phyloP scores from a whole-genome alignment of 2,113 vertebrate species.

The Oncorhynchus clarkii region DNA sequence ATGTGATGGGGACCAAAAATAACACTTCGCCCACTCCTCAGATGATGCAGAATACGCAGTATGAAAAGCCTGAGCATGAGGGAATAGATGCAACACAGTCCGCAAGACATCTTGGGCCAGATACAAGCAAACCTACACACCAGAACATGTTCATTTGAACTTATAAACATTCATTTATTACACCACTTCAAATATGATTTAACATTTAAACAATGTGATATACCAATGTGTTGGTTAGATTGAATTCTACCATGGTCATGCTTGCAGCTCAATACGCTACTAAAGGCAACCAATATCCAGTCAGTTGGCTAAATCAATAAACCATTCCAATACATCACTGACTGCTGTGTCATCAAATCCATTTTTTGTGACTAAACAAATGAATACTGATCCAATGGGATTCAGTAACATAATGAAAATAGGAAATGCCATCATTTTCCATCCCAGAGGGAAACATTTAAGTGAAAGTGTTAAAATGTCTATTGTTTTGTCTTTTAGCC shows the following conservation, averaged over 20 bases:
- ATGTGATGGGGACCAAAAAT: conserved; percentile 21
- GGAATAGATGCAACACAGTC: not conserved
- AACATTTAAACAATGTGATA: not conserved
- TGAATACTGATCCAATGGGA: conserved; percentile 28
- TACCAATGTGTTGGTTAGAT: conserved; percentile 20
- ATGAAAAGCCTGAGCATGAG: not conserved
- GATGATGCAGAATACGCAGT: conserved; percentile 28
- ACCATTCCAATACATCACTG: conserved; percentile 54
- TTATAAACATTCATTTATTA: not conserved
- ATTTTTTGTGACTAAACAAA: conserved; percentile 12
- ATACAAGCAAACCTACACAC: not conserved
- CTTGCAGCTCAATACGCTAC: conserved; percentile 33
- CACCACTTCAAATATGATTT: not conserved
- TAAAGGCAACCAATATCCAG: conserved; percentile 45
- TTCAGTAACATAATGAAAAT: conserved; percentile 36
- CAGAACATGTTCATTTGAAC: not conserved
- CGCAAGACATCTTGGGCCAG: not conserved
- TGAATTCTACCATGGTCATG: conserved; percentile 9
- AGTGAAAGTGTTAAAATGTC: no score
- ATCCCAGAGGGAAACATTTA: no score
- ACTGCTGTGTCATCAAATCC: conserved; percentile 47
- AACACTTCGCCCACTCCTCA: conserved; percentile 55
- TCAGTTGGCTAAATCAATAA: conserved; percentile 48
- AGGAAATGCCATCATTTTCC: conserved; percentile 25
- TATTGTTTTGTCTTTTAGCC: no score